phyloP scores from a whole-genome alignment of 2,113 vertebrate species.

The Mobula hypostoma region DNA sequence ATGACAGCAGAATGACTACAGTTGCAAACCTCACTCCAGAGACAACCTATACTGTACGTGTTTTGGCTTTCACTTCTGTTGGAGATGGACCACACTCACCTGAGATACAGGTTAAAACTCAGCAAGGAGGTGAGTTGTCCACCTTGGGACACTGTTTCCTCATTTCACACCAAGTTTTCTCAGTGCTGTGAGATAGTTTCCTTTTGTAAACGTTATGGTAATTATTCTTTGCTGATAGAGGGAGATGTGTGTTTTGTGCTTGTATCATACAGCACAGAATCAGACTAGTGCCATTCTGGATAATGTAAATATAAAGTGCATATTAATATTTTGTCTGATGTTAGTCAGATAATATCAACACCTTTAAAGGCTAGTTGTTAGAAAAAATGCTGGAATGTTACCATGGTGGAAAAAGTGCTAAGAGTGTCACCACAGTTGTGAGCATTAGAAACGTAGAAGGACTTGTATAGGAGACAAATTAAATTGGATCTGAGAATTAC shows the following conservation, averaged over 20 bases:
- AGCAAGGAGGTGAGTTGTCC: constrained; percentile 81
- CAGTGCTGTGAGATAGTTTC: neutral
- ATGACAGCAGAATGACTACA: constrained; percentile 85
- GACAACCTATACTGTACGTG: constrained; percentile 92
- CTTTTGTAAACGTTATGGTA: neutral
- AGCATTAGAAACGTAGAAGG: too few species aligned
- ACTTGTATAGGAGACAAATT: too few species aligned
- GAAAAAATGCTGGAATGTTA: too few species aligned
- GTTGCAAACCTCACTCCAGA: constrained; percentile 89
- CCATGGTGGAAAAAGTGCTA: too few species aligned
- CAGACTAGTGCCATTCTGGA: neutral
- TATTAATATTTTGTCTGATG: too few species aligned
- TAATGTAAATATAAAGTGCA: too few species aligned
- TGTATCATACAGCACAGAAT: neutral
- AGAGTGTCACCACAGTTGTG: too few species aligned
- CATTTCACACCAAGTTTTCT: neutral
- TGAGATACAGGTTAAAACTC: constrained; percentile 95
- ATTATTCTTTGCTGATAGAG: neutral
- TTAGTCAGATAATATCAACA: neutral
- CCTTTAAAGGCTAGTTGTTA: too few species aligned
- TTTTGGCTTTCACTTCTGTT: constrained; percentile 93
- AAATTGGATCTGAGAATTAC: too few species aligned
- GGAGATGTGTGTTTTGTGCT: neutral
- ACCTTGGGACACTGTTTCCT: neutral
- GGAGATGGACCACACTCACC: constrained; percentile 90